Base-by-base conservation (phyloP, 2,797 vertebrate species). In the Scarus forsteni region DNA sequence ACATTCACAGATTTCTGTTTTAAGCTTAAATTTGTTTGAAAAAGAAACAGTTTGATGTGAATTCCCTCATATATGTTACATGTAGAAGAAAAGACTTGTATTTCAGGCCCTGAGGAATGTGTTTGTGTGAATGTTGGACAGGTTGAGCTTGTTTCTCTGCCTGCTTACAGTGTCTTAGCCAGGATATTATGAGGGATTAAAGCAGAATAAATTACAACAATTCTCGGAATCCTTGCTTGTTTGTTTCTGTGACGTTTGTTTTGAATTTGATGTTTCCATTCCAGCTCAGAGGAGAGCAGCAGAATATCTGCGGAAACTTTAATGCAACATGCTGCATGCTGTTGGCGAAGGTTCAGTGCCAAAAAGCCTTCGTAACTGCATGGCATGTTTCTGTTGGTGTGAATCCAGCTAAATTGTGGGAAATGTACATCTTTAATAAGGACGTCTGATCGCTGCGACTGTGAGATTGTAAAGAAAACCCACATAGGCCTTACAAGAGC, bases 131-230 rank as follows among this genome's bases (percentile, higher is more conserved):
- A 27, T 27, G 4, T 27, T 27, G 27, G 27, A 19, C 10, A 16
- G 16, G 39, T 11, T 51, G 59, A 63, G 57, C 70, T 81, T 69
- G 79, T 70, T 67, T 73, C 69, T 83, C 75, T 55, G 27, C 27
- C 79, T 87, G 76, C 81, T 88, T 82, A 81, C 78, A 85, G 76
- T 87, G 89, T 85, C 83, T 90, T 90, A 91, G 69, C 53, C 73
- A 80, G 67, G 77, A 80, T 80, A 78, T 83, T 86, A 88, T 79
- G 71, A 83, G 62, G 87, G 88, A 92, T 93, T 93, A 91, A 74
- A 73, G 75, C 71, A 75, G 69, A 93, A 94, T 92, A 90, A 74
- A 89, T 94, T 91, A 84, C 84, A 94, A 94, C 93, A 93, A 88
- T 92, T 91, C 84, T 70, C 82, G 86, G 90, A 92, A 92, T 92